A percentile compares a stretch with the other conserved stretches of the same genome.
Conservation (phyloP, 2,113 vertebrate species). For the Sander vitreus region DNA sequence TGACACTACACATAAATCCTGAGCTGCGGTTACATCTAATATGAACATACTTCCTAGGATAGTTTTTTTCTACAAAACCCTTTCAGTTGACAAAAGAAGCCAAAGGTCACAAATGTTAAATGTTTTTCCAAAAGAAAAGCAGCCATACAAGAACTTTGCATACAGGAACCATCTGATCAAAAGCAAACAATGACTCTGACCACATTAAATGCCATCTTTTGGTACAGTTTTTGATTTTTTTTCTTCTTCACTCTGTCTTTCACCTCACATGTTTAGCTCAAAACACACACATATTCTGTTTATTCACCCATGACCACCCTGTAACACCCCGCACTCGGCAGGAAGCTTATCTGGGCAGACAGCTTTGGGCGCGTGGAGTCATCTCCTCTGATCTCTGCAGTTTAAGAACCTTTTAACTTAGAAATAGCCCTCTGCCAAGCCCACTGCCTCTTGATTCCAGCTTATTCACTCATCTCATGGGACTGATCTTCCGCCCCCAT, state of each 20-base stretch:
- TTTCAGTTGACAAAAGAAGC: constrained; percentile 10
- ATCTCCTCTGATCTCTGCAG: constrained; percentile 81
- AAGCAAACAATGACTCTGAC: background rate
- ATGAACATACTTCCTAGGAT: background rate
- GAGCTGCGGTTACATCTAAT: background rate
- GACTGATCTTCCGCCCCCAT: constrained; percentile 80
- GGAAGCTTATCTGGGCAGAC: constrained; percentile 82
- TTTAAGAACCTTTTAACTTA: constrained; percentile 84
- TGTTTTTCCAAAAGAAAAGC: background rate
- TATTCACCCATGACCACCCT: constrained; percentile 76
- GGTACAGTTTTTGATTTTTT: background rate
- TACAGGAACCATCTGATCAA: background rate
- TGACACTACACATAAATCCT: background rate
- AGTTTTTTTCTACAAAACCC: background rate
- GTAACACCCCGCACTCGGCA: constrained; percentile 68
- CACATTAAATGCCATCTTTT: background rate
- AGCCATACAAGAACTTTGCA: background rate
- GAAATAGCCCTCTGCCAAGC: constrained; percentile 76
- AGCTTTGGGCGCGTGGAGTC: constrained; percentile 74
- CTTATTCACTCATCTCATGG: constrained; percentile 78
- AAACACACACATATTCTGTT: constrained; percentile 58
- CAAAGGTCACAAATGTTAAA: background rate
- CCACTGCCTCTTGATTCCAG: constrained; percentile 74
- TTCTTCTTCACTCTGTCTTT: constrained; percentile 46
- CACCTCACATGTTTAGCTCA: constrained; percentile 50